Base-by-base conservation (phyloP, 2,113 vertebrate species). In the Bubo bubo region DNA sequence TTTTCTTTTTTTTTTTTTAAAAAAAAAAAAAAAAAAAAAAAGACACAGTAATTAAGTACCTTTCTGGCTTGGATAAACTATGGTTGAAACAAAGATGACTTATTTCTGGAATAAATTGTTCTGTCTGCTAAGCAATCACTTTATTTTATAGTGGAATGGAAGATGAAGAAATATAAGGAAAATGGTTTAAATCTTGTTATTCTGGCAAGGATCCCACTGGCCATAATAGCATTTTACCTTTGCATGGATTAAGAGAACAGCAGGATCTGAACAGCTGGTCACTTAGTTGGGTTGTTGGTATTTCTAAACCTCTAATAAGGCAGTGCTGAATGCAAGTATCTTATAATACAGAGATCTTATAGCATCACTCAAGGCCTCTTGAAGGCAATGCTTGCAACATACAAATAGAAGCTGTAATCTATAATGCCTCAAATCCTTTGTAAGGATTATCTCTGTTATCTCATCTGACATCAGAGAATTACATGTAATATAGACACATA, bases 361-460 rank as follows among this genome's bases (percentile, higher is more conserved):
- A 80, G 81, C 71, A 91, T 94, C 70, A 86, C 82, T 94, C 74
- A 90, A 91, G 83, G 71, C 87, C 59, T 94, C 94, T 95, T 64
- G 81, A 96, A 92, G 66, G 82, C 88, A 95, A 90, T 53, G 77
- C 41, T 79, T 72, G 37, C 70, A 81, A 85, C 74, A 70, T 83
- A 66, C 1, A 2, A 93, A 95, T 86, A 80, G 45, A 96, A 94
- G 53, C 64, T 83, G 63, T 92, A 93, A 91, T 92, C 86, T 90
- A 7, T 76, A 96, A 86, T 93, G 79, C 75, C 60, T 86, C 77
- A 97, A 95, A 96, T 94, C 95, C 91, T 97, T 92, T 91, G 91
- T 96, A 63, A 83, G 87, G 94, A 97, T 97, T 96, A 97, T 88
- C 89, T 89, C 86, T 83, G 56, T 97, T 94, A 94, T 95, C 94